Evolutionary conservation across 2,888 invertebrate species (phyloP).

Genomic region (Nezara viridula): DNA sequence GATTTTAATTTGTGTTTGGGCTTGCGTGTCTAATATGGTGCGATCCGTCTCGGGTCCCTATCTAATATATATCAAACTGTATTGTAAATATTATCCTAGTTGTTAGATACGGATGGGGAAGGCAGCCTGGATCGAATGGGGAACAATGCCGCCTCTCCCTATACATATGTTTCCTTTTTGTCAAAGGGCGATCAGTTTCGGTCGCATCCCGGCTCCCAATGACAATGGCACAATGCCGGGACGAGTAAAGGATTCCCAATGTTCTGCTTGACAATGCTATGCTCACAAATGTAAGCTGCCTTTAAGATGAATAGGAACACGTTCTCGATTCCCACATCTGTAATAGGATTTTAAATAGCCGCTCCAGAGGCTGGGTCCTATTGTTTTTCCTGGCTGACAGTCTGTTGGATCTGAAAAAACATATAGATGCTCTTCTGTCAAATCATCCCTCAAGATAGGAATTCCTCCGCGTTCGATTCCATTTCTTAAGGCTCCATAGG

Average conservation of each 20-base stretch:
- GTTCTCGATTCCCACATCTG: constrained; percentile 64
- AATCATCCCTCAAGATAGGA: constrained; percentile 54
- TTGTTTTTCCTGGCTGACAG: constrained; percentile 23
- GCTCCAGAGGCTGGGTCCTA: background rate
- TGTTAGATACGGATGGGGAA: constrained; percentile 56
- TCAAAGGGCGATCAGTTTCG: constrained; percentile 63
- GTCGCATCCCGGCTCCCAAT: constrained; percentile 59
- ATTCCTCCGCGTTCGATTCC: constrained; percentile 51
- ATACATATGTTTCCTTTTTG: constrained; percentile 64
- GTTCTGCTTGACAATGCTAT: constrained; percentile 58
- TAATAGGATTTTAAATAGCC: constrained; percentile 62
- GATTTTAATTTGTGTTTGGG: constrained; percentile 56
- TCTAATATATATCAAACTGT: constrained; percentile 65
- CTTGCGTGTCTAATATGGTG: background rate
- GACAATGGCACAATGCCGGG: constrained; percentile 56
- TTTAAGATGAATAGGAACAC: constrained; percentile 60
- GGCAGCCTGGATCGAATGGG: constrained; percentile 52
- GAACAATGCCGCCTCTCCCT: constrained; percentile 57
- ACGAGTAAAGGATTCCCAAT: constrained; percentile 58
- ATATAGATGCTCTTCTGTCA: constrained; percentile 56
- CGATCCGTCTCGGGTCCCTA: constrained; percentile 63
- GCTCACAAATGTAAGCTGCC: constrained; percentile 61
- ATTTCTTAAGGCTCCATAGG: constrained; percentile 2
- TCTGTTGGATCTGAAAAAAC: constrained; percentile 38
- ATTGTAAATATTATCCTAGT: constrained; percentile 65